Percentiles rank a stretch among this genome's conserved stretches.
These are phyloP conservation scores for Cyclophora albipunctata DNA, from an alignment of 2,888 invertebrate species.

Conservation along the genomic window DNA sequence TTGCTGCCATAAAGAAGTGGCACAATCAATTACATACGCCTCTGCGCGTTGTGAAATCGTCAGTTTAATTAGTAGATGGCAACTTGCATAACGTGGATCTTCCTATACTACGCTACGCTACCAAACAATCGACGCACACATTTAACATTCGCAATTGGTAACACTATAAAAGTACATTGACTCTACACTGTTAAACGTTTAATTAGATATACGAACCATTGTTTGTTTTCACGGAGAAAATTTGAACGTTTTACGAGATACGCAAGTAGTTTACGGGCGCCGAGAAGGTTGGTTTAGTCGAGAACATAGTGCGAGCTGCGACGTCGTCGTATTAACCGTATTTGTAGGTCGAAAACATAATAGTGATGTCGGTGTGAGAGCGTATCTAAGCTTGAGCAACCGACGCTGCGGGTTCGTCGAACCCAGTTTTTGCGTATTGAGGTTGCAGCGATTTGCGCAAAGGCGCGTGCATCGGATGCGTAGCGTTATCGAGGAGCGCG, in stretches of 20 bases:
- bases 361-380: conserved; percentile 16
- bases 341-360: conserved; percentile 20
- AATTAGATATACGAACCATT: conserved; percentile 8
- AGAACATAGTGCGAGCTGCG: conserved; percentile 9
- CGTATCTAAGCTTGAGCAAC: conserved; percentile 19
- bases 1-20: conserved; percentile 30
- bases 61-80: conserved; percentile 28
- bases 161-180: conserved; percentile 31
- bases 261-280: background rate
- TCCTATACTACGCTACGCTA: background rate
- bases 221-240: conserved; percentile 9
- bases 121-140: conserved; percentile 1
- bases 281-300: conserved; percentile 1
- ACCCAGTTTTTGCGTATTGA: conserved; percentile 40
- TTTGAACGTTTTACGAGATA: conserved; percentile 2
- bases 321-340: conserved; percentile 2
- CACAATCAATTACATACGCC: conserved; percentile 35
- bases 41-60: conserved; percentile 31
- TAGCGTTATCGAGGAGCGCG: conserved; percentile 21
- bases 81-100: conserved; percentile 18
- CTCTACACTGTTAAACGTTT: conserved; percentile 13
- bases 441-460: conserved; percentile 50
- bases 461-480: conserved; percentile 27
- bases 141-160: conserved; percentile 24
- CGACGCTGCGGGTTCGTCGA: conserved; percentile 24